These are phyloP conservation scores for Epinephelus lanceolatus DNA, from an alignment of 2,113 vertebrate species.

Conservation along the genomic window DNA sequence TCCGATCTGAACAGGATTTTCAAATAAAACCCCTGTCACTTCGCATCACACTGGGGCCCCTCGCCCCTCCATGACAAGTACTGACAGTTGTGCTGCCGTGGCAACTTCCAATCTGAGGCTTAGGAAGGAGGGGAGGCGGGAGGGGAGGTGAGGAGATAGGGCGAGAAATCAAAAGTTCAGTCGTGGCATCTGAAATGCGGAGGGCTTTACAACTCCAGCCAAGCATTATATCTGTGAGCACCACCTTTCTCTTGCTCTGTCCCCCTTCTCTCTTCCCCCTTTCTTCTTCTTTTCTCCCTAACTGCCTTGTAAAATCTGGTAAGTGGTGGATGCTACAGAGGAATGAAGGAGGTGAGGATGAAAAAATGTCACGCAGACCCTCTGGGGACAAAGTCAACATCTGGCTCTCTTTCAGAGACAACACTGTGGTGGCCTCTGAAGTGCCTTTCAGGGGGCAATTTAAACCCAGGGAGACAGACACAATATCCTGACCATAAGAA, in stretches of 20 bases:
- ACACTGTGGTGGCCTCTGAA: constrained; percentile 87
- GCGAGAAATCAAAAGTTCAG: constrained; percentile 71
- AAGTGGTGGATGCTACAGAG: constrained; percentile 60
- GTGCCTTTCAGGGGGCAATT: constrained; percentile 87
- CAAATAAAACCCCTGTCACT: constrained; percentile 85
- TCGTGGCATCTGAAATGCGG: constrained; percentile 60
- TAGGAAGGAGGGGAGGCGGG: constrained; percentile 46
- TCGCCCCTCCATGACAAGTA: constrained; percentile 74
- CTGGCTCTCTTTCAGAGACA: constrained; percentile 90
- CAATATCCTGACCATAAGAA: constrained; percentile 91
- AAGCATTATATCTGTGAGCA: constrained; percentile 62
- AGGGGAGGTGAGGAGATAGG: constrained; percentile 52
- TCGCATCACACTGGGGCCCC: constrained; percentile 73
- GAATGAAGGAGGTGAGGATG: constrained; percentile 34
- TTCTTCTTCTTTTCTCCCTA: constrained; percentile 29
- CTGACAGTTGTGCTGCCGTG: constrained; percentile 85
- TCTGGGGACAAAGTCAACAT: constrained; percentile 84
- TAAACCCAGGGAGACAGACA: constrained; percentile 90
- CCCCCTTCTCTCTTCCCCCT: neutral
- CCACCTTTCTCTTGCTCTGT: constrained; percentile 38
- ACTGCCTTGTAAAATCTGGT: constrained; percentile 55
- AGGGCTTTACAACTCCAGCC: constrained; percentile 74
- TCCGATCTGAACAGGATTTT: constrained; percentile 78
- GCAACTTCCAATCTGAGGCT: constrained; percentile 83
- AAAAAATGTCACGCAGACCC: constrained; percentile 71